Conservation (phyloP, 2,797 vertebrate genomes). For the Malurus leucopterus region DNA sequence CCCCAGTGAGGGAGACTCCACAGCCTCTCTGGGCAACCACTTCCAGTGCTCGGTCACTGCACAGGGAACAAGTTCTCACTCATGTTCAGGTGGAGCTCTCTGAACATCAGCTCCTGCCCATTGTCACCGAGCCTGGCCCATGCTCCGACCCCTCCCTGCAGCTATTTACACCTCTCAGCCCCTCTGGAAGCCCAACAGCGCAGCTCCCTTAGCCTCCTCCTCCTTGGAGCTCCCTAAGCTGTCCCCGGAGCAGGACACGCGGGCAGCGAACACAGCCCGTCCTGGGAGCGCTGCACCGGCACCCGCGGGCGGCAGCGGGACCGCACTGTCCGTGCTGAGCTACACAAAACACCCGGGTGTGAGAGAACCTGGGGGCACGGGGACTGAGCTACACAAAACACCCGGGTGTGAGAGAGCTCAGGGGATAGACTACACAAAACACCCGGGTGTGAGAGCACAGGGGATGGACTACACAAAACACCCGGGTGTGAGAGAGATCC, state of each 20-base stretch:
- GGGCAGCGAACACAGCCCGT: not conserved
- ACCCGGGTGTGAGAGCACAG: too few relatives aligned
- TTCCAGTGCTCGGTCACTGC: not conserved
- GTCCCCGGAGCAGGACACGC: accelerated
- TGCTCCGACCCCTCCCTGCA: not conserved
- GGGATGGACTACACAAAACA: too few relatives aligned
- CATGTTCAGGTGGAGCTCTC: not conserved
- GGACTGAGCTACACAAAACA: too few relatives aligned
- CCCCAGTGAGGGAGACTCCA: not conserved
- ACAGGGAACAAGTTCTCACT: not conserved
- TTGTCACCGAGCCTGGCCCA: not conserved
- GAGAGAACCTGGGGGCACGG: too few relatives aligned
- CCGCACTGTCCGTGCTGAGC: too few relatives aligned
- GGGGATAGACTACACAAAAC: too few relatives aligned
- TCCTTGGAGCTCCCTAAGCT: not conserved
- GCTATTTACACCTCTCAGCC: not conserved
- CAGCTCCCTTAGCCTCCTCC: not conserved
- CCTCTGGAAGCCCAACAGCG: not conserved
- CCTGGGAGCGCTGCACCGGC: accelerated
- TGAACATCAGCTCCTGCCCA: accelerated
- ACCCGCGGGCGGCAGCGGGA: not conserved
- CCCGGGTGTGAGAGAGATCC: too few relatives aligned
- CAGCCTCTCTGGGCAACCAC: not conserved
- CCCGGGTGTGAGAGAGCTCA: too few relatives aligned
- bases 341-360: too few relatives aligned